Base-by-base conservation (phyloP, 2,888 invertebrate species). In the Melanophora roralis region DNA sequence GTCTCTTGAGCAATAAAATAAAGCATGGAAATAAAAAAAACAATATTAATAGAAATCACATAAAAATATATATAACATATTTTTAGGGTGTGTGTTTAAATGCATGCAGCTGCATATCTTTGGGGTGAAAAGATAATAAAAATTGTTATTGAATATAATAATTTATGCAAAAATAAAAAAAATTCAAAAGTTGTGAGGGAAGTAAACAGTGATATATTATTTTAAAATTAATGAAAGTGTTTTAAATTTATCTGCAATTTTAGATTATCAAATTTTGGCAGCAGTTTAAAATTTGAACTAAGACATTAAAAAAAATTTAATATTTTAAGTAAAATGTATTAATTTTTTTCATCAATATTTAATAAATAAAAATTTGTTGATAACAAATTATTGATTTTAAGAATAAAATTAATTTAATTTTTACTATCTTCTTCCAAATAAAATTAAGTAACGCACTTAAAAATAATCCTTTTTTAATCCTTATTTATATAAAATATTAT, bases 11-110 rank as follows among this genome's bases (percentile, higher is more conserved):
- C 4, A 9, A 16, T 36, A 21, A 38, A 43, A n/a, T 32, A 12
- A 45, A 21, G 57, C 51, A 43, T 23, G 23, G 40, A 53, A 53
- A 47, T 53, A 32, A 55, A 64, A 6, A 45, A 62, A n/a, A 5
- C 21, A 64, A 32, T 36, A 32, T n/a, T n/a, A 21, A 59, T 57
- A 74, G 59, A 73, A 65, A 40, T 49, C 57, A 59, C 12, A 65
- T 21, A 57, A 59, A 65, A 59, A 55, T 55, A n/a, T n/a, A n/a
- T n/a, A 14, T 45, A 55, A 16, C 19, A 59, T 55, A 38, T 57
- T 49, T 57, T 19, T 8, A 27, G 64, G 32, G 45, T 34, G 2
- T 55, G 43, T 12, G 14, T 11, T 5, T 19, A 43, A 51, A 34
- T 16, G 49, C 19, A 57, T 34, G 45, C 23, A 11, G 36, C 57